Percentiles rank a stretch among this genome's conserved stretches.
These are phyloP conservation scores for Andrena chrysosceles DNA, from an alignment of 2,888 invertebrate genomes.

Conservation along the genomic window DNA sequence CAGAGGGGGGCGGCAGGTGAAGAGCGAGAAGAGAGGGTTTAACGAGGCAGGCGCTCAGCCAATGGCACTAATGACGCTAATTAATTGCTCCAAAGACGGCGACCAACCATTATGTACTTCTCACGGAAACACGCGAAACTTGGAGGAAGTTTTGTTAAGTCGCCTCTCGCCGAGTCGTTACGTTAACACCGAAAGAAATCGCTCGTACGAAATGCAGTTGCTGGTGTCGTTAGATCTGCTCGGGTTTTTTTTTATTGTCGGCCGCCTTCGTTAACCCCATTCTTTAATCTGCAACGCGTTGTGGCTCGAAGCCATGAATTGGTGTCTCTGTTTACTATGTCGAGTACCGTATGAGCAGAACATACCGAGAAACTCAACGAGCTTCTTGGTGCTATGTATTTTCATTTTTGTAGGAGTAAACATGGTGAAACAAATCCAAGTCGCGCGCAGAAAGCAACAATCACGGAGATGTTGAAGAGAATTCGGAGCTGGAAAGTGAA, in stretches of 20 bases:
- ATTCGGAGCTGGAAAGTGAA: too few species aligned
- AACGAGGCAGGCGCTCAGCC: slow-evolving; percentile 76
- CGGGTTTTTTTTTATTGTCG: slow-evolving; percentile 13
- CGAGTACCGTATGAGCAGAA: too few species aligned
- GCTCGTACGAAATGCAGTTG: neutral
- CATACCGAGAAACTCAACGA: too few species aligned
- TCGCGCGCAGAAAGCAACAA: too few species aligned
- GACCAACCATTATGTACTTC: slow-evolving; percentile 72
- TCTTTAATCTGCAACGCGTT: neutral
- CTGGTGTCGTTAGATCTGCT: slow-evolving; percentile 29
- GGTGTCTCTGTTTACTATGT: too few species aligned
- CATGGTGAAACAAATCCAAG: too few species aligned
- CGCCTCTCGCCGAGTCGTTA: slow-evolving; percentile 30
- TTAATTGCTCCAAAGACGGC: slow-evolving; percentile 79
- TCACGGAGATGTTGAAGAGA: too few species aligned
- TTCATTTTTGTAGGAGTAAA: too few species aligned
- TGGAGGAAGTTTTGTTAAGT: slow-evolving; percentile 63
- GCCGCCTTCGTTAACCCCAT: slow-evolving; percentile 4
- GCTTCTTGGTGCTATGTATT: too few species aligned
- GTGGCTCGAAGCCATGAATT: too few species aligned
- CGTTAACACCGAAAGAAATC: slow-evolving; percentile 34
- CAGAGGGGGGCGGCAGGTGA: slow-evolving; percentile 40
- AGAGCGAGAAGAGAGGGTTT: slow-evolving; percentile 65
- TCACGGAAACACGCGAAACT: slow-evolving; percentile 72
- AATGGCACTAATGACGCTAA: slow-evolving; percentile 81